Conservation (phyloP, 2,797 vertebrate genomes). For the Liparis tanakae region DNA sequence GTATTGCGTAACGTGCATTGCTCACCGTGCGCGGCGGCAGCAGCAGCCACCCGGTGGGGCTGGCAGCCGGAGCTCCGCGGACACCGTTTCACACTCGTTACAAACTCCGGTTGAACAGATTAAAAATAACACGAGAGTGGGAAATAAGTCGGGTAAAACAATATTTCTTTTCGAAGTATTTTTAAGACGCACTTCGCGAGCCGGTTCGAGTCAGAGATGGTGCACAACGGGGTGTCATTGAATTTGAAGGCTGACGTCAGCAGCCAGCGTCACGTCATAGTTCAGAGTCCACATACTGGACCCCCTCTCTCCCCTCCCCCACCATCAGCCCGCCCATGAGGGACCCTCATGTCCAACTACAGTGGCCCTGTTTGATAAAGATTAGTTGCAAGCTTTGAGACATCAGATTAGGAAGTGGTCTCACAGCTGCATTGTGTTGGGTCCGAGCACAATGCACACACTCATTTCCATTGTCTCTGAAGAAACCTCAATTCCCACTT, state of each 20-base stretch:
- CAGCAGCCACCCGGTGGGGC: background rate
- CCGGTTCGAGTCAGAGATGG: background rate
- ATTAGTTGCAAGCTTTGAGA: background rate
- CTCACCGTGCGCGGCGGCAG: background rate
- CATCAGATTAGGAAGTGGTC: background rate
- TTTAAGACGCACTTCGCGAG: background rate
- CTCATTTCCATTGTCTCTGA: background rate
- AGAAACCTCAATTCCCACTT: background rate
- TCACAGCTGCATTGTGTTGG: background rate
- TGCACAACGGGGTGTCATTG: background rate
- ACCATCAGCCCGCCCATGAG: background rate
- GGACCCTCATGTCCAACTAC: too few relatives aligned
- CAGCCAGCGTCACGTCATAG: background rate
- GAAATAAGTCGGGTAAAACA: background rate
- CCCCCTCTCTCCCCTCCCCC: too few relatives aligned
- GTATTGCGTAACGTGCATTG: slow-evolving; percentile 3
- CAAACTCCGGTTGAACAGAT: background rate
- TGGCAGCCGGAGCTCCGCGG: background rate
- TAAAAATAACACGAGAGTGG: background rate
- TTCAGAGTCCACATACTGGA: background rate
- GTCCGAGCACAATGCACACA: background rate
- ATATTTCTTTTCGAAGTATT: background rate
- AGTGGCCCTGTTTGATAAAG: background rate
- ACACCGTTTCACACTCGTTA: background rate
- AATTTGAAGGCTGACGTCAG: background rate